Evolutionary conservation across 2,797 vertebrate species (phyloP).

Genomic region (Enteromius anoplus): DNA sequence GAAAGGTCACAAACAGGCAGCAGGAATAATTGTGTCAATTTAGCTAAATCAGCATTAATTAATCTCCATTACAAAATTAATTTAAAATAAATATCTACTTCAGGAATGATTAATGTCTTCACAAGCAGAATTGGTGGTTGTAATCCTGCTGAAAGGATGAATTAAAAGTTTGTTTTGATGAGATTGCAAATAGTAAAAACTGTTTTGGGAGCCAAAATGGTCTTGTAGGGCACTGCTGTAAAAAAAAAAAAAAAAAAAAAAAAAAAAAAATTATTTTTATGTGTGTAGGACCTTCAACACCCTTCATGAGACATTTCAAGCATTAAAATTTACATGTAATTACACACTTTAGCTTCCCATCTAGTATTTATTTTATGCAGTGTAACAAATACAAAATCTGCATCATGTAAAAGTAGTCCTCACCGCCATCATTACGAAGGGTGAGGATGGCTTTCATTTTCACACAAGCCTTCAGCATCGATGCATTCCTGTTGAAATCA

Average conservation of each 20-base stretch:
- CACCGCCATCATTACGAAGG: constrained; percentile 8
- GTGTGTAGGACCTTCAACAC: background rate
- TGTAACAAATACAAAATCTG: constrained; percentile 8
- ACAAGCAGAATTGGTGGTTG: background rate
- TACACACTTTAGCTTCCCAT: constrained; percentile 32
- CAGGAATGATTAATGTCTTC: background rate
- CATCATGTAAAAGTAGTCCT: constrained; percentile 20
- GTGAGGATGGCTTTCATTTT: constrained; percentile 17
- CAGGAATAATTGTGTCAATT: background rate
- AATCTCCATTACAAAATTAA: background rate
- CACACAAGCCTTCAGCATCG: background rate
- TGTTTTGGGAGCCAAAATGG: background rate
- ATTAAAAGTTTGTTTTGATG: background rate
- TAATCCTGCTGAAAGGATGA: background rate
- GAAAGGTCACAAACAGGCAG: background rate
- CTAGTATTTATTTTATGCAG: background rate
- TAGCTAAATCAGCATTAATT: background rate
- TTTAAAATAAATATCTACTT: background rate
- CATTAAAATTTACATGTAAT: constrained; percentile 42
- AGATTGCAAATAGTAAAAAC: too few relatives aligned
- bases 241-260: background rate
- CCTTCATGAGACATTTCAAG: background rate
- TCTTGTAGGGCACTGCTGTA: background rate
- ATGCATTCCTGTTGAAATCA: constrained; percentile 8
- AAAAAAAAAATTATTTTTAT: background rate